Conservation (phyloP, 1,140 invertebrate species). For the Chironomus striatipennis region DNA sequence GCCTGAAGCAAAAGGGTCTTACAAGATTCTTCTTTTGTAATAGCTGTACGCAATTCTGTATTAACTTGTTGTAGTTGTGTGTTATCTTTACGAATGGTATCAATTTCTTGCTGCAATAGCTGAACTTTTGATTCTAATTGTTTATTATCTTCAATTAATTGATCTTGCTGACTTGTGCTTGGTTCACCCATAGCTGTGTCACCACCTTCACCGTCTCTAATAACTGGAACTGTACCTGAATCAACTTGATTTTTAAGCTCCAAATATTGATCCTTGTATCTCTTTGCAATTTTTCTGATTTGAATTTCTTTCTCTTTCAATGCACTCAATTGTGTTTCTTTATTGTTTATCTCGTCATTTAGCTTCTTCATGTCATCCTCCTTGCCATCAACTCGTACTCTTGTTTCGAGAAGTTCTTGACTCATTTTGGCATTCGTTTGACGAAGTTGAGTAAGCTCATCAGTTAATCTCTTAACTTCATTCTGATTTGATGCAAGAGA, state of each 20-base stretch:
- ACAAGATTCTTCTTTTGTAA: slow-evolving; percentile 62
- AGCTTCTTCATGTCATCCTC: slow-evolving; percentile 52
- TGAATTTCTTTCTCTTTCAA: slow-evolving; percentile 69
- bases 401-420: slow-evolving; percentile 48
- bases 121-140: slow-evolving; percentile 45
- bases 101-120: slow-evolving; percentile 53
- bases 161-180: slow-evolving; percentile 39
- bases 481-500: slow-evolving; percentile 45
- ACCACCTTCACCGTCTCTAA: slow-evolving; percentile 35
- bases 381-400: slow-evolving; percentile 47
- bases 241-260: slow-evolving; percentile 49
- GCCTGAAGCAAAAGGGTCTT: slow-evolving; percentile 64
- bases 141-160: slow-evolving; percentile 41
- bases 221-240: slow-evolving; percentile 42
- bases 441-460: slow-evolving; percentile 42
- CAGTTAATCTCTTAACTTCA: slow-evolving; percentile 42
- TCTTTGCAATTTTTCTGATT: slow-evolving; percentile 83
- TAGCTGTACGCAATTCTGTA: slow-evolving; percentile 52
- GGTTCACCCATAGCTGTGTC: slow-evolving; percentile 34
- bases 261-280: slow-evolving; percentile 82
- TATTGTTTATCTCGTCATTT: slow-evolving; percentile 58
- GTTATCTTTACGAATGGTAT: slow-evolving; percentile 48
- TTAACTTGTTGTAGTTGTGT: slow-evolving; percentile 62
- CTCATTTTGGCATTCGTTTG: slow-evolving; percentile 39
- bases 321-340: slow-evolving; percentile 60